These are phyloP conservation scores for Rynchops niger DNA, from an alignment of 2,113 vertebrate genomes.

Conservation along the genomic window DNA sequence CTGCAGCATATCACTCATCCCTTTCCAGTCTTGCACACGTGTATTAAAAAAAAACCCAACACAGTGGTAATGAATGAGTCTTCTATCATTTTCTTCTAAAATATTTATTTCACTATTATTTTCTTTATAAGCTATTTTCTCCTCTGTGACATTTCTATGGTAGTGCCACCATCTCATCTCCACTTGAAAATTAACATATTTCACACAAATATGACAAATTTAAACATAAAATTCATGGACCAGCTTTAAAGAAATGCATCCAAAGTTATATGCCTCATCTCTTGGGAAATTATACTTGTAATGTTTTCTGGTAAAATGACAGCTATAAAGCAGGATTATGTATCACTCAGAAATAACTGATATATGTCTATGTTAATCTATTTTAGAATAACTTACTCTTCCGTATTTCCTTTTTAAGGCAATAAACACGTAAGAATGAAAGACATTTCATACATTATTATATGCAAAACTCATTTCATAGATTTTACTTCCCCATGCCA, in stretches of 20 bases:
- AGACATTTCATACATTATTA: not conserved
- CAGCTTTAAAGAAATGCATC: not conserved
- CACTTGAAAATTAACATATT: not conserved
- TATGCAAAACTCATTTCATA: not conserved
- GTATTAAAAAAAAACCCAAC: not conserved
- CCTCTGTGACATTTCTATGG: not conserved
- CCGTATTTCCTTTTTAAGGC: not conserved
- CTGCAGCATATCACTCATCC: not conserved
- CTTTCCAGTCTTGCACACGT: not conserved
- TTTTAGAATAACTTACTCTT: not conserved
- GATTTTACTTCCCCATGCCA: not conserved
- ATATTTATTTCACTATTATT: not conserved
- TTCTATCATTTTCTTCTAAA: not conserved
- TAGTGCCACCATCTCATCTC: not conserved
- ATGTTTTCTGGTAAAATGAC: not conserved
- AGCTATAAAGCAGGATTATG: not conserved
- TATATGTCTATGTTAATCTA: not conserved
- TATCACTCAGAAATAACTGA: not conserved
- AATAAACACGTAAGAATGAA: not conserved
- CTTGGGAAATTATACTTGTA: not conserved
- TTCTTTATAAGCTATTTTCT: not conserved
- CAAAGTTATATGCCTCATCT: not conserved
- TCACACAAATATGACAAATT: not conserved
- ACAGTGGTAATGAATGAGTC: not conserved
- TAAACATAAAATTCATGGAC: not conserved